Evolutionary conservation across 2,888 invertebrate species (phyloP).

Genomic region (Lycaena phlaeas): DNA sequence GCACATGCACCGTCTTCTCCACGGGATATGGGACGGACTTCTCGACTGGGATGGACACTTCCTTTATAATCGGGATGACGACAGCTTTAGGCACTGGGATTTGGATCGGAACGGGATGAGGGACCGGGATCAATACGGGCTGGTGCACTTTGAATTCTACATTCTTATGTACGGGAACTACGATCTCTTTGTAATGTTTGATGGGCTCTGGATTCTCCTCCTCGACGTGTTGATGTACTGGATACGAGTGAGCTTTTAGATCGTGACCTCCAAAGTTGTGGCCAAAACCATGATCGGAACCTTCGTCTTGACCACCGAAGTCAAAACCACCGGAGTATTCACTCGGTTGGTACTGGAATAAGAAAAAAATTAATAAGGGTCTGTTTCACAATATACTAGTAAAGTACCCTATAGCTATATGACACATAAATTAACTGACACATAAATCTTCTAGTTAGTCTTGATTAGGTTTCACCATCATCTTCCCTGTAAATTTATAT

Average conservation of each 20-base stretch:
- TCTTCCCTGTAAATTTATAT: no score
- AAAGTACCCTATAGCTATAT: no score
- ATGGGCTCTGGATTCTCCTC: slow-evolving; percentile 79
- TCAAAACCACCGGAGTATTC: slow-evolving; percentile 40
- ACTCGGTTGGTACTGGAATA: slow-evolving; percentile 47
- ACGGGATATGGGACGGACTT: slow-evolving; percentile 82
- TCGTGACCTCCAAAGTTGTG: slow-evolving; percentile 45
- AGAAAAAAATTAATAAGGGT: no score
- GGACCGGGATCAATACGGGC: slow-evolving; percentile 71
- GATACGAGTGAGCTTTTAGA: slow-evolving; percentile 59
- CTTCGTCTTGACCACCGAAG: slow-evolving; percentile 27
- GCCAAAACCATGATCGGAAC: slow-evolving; percentile 35
- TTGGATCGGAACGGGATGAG: slow-evolving; percentile 79
- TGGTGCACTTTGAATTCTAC: slow-evolving; percentile 73
- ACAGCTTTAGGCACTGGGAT: slow-evolving; percentile 79
- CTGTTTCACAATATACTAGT: no score
- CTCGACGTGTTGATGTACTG: slow-evolving; percentile 77
- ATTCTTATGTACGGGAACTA: slow-evolving; percentile 76
- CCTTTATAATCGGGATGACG: slow-evolving; percentile 79
- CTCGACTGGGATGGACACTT: slow-evolving; percentile 79
- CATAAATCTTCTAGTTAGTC: no score
- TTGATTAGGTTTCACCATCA: no score
- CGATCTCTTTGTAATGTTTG: slow-evolving; percentile 78
- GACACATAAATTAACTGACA: no score
- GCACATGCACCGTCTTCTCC: slow-evolving; percentile 76